Evolutionary conservation across 2,113 vertebrate species (phyloP).

Genomic region (Leptocoma aspasia): DNA sequence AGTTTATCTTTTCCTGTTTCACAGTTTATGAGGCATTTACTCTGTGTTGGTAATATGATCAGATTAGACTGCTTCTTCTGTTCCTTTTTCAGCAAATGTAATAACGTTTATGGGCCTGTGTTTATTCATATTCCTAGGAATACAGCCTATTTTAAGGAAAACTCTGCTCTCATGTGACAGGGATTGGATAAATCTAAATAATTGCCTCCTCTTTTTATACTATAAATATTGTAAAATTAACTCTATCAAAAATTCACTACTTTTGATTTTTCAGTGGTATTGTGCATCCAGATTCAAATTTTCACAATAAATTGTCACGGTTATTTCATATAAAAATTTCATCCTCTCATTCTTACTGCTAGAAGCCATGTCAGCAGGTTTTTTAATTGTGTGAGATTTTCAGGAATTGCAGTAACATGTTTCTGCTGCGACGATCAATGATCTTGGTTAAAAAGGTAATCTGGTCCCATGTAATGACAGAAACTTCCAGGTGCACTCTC

Average conservation of each 20-base stretch:
- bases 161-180: not conserved
- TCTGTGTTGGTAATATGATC: not conserved
- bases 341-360: not conserved
- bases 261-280: not conserved
- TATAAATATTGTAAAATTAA: not conserved
- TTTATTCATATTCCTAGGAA: not conserved
- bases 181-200: not conserved
- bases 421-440: not conserved
- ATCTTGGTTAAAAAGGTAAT: not conserved
- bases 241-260: not conserved
- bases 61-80: not conserved
- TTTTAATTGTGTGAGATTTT: not conserved
- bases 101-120: not conserved
- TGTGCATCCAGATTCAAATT: not conserved
- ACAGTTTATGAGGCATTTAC: not conserved
- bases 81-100: not conserved
- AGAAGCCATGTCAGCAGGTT: not conserved
- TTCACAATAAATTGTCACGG: not conserved
- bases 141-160: not conserved
- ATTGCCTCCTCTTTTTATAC: not conserved
- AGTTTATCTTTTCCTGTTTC: not conserved
- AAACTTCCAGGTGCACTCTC: not conserved
- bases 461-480: not conserved
- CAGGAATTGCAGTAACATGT: not conserved
- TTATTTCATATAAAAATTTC: not conserved